phyloP scores from a whole-genome alignment of 2,888 invertebrate genomes.

The Galerucella nymphaeae region DNA sequence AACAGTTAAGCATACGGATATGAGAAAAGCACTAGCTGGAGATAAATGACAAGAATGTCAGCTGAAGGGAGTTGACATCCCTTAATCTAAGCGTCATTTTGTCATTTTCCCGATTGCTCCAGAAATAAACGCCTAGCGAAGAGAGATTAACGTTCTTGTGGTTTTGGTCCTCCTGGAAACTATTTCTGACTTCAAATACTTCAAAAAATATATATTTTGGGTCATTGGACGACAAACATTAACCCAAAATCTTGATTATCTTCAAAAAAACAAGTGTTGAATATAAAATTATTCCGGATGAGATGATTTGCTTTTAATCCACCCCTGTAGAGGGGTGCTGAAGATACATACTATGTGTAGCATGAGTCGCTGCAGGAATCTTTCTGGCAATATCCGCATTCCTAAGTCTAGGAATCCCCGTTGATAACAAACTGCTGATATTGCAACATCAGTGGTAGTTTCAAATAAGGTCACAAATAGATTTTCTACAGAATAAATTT shows the following conservation, averaged over 20 bases:
- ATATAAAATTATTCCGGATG: not conserved
- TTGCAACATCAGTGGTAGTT: constrained; percentile 51
- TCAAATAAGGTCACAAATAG: not conserved
- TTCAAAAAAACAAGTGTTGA: no score
- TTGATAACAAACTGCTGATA: constrained; percentile 55
- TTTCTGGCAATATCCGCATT: constrained; percentile 63
- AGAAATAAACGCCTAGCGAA: constrained; percentile 35
- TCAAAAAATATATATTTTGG: no score
- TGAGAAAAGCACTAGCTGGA: constrained; percentile 25
- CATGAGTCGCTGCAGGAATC: constrained; percentile 24
- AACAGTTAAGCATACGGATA: constrained; percentile 2
- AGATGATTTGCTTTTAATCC: not conserved
- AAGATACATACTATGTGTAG: constrained; percentile 4
- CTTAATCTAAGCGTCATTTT: constrained; percentile 52
- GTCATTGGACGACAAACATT: no score
- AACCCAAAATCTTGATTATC: no score
- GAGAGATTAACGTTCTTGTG: constrained; percentile 27
- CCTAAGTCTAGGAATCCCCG: constrained; percentile 57
- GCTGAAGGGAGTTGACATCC: constrained; percentile 56
- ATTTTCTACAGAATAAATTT: not conserved
- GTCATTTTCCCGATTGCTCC: constrained; percentile 55
- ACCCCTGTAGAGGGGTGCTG: constrained; percentile 3
- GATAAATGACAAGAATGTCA: constrained; percentile 45
- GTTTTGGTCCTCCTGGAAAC: constrained; percentile 6
- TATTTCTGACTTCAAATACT: not conserved